Evolutionary conservation across 2,888 invertebrate genomes (phyloP), one percentile per base, ranked within the genome.

Genomic region (Phanerotoma sp.): DNA sequence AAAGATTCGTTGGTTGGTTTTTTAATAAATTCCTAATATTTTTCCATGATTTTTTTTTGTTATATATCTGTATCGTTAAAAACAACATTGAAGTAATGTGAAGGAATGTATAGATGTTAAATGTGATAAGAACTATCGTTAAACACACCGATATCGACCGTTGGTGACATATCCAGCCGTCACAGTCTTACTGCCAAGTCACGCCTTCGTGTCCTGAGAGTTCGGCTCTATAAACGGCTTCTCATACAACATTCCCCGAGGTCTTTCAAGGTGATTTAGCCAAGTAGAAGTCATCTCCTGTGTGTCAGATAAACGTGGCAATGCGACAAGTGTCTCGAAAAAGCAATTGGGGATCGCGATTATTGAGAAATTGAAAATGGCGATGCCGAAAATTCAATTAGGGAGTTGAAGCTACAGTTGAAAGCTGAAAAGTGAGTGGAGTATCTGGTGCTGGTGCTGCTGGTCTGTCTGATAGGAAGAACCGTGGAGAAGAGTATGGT

Each of bases 111-210:
- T 30, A 20, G 50, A 40, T 30, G 25, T 32, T 28, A 37, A 22
- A 32, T 49, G 45, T 37, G 15, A 33, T 54, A 22, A 22, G 42
- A 61, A 67, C 69, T 68, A 70, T 67, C 68, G 62, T 62, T 63
- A 66, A 66, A 65, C 60, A 68, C 62, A 63, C 62, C 60, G 54
- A 57, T 54, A 53, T 50, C 57, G 59, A 62, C 58, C 62, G 66
- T 69, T 66, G 63, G 58, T 55, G 64, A 67, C 70, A 71, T 67
- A 66, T 66, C 49, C 38, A 38, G 67, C 63, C 59, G 61, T 64
- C 65, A 66, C 68, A 70, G 70, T 71, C 70, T 67, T 55, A 61
- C 58, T 58, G 68, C 70, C 70, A 71, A 70, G 68, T 68, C 66
- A 69, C 70, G 70, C 70, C 70, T 63, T 59, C 62, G 58, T 58